Evolutionary conservation across 1,140 invertebrate species (phyloP).

Genomic region (Drosophila bocqueti): DNA sequence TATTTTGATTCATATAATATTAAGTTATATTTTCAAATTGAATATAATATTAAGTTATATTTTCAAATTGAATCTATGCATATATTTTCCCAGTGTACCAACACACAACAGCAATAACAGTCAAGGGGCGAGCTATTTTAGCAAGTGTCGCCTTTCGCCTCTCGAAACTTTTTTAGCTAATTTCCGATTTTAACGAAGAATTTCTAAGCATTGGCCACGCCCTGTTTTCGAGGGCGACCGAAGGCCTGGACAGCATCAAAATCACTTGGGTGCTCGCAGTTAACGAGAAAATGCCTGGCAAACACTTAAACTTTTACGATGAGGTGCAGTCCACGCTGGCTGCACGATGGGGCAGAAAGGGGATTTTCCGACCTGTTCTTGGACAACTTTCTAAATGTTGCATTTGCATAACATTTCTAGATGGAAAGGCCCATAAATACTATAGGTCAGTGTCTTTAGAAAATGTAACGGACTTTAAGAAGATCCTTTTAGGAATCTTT

Average conservation of each 20-base stretch:
- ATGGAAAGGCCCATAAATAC: background rate
- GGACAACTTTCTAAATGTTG: conserved; percentile 5
- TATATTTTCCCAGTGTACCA: conserved; percentile 3
- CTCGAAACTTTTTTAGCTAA: conserved; percentile 76
- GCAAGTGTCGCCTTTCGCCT: conserved; percentile 70
- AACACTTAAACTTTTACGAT: conserved; percentile 81
- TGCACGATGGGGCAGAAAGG: conserved; percentile 30
- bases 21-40: background rate
- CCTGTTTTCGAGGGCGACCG: conserved; percentile 1
- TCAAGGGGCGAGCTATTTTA: conserved; percentile 43
- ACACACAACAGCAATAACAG: conserved; percentile 29
- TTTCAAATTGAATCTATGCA: background rate
- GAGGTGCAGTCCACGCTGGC: conserved; percentile 54
- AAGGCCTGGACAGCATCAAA: conserved; percentile 63
- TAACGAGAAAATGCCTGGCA: conserved; percentile 82
- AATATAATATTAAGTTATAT: background rate
- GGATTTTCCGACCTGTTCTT: background rate
- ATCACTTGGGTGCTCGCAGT: conserved; percentile 70
- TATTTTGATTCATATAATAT: too few relatives aligned
- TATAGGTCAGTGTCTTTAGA: background rate
- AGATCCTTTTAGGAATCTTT: background rate
- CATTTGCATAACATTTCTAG: conserved; percentile 8
- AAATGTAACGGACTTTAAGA: background rate
- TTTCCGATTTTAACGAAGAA: conserved; percentile 77
- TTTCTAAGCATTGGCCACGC: conserved; percentile 56